phyloP scores from a whole-genome alignment of 1,140 invertebrate genomes.

The Trachymyrmex cornetzi region DNA sequence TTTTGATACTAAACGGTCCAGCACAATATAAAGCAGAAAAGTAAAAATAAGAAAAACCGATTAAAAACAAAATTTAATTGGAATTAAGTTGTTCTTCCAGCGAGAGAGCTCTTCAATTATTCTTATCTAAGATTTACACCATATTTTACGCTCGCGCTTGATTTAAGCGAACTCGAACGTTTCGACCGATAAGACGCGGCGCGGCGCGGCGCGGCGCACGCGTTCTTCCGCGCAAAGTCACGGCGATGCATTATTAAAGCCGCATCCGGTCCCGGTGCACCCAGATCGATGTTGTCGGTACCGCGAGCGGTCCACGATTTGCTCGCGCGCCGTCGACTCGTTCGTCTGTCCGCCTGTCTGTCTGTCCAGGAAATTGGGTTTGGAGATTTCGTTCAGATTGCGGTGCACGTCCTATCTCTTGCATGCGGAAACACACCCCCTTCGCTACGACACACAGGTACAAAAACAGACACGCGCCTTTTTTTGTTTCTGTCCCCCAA shows the following conservation, averaged over 20 bases:
- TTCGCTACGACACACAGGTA: conserved; percentile 25
- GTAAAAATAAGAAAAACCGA: background rate
- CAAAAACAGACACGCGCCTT: conserved; percentile 39
- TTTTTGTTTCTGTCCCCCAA: conserved; percentile 39
- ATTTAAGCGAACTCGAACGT: conserved; percentile 39
- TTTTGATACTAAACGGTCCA: background rate
- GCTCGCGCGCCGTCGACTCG: conserved; percentile 36
- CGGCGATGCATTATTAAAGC: conserved; percentile 69
- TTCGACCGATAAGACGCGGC: conserved; percentile 35
- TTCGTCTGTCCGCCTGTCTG: conserved; percentile 65
- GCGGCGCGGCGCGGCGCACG: conserved; percentile 32
- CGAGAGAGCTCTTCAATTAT: conserved; percentile 37
- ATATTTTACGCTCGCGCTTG: conserved; percentile 43
- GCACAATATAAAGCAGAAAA: background rate
- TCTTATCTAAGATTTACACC: conserved; percentile 39
- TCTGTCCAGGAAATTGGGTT: conserved; percentile 80
- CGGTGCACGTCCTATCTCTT: conserved; percentile 73
- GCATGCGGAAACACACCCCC: conserved; percentile 69
- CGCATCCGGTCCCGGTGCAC: conserved; percentile 49
- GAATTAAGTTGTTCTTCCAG: conserved; percentile 14
- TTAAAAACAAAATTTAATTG: background rate
- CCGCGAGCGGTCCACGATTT: conserved; percentile 41
- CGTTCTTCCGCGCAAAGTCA: conserved; percentile 49
- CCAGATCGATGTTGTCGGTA: conserved; percentile 68
- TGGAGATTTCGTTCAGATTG: conserved; percentile 78